phyloP scores from a whole-genome alignment of 2,797 vertebrate genomes.

The Selene dorsalis region DNA sequence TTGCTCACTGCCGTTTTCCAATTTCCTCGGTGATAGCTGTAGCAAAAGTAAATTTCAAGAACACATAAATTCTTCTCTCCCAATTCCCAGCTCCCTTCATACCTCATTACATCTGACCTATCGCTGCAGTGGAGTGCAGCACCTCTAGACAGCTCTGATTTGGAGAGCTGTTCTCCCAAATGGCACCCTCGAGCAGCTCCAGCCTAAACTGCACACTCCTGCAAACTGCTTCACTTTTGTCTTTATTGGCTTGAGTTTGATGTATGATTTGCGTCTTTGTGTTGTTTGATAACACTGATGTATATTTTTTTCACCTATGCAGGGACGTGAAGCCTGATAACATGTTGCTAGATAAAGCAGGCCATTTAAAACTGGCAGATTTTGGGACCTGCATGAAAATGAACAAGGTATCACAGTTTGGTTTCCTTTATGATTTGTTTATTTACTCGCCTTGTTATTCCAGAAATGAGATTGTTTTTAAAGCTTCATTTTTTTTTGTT shows the following conservation, averaged over 20 bases:
- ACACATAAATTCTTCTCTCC: constrained; percentile 24
- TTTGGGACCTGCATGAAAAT: constrained; percentile 99
- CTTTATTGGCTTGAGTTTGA: neutral
- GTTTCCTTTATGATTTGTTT: neutral
- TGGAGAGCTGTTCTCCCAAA: neutral
- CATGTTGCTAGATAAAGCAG: constrained; percentile 98
- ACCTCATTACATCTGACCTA: constrained; percentile 32
- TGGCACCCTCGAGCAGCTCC: neutral
- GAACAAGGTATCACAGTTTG: constrained; percentile 90
- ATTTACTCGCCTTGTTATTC: neutral
- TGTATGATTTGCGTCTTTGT: constrained; percentile 1
- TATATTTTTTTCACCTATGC: constrained; percentile 42
- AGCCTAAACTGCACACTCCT: neutral
- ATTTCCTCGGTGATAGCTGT: constrained; percentile 21
- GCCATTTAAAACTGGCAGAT: constrained; percentile 98
- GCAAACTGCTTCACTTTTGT: neutral
- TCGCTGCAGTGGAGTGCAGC: constrained; percentile 11
- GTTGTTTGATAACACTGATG: constrained; percentile 18
- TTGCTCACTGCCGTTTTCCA: constrained; percentile 1
- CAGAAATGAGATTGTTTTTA: neutral
- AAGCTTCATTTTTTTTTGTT: neutral
- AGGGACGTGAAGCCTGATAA: constrained; percentile 99
- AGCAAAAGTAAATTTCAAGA: constrained; percentile 26
- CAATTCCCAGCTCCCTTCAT: constrained; percentile 30
- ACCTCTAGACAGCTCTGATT: constrained; percentile 18